These are phyloP conservation scores for Spatulosminthurus flaviceps DNA, from an alignment of 2,888 invertebrate species.

Conservation along the genomic window DNA sequence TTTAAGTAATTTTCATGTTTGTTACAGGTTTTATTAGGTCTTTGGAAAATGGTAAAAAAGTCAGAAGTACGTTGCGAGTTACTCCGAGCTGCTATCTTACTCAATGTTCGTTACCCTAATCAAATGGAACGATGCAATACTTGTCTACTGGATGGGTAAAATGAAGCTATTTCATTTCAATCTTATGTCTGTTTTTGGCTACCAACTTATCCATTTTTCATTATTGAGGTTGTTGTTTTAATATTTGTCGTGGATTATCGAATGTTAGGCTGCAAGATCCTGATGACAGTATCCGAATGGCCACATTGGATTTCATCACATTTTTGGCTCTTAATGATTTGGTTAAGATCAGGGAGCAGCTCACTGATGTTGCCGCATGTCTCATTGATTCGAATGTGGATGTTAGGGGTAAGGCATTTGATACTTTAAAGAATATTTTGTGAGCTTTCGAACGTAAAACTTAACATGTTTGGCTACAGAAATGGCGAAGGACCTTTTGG, in stretches of 20 bases:
- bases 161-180: conserved; percentile 8
- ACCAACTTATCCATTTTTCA: too few relatives aligned
- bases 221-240: too few relatives aligned
- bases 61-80: conserved; percentile 60
- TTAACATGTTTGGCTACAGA: conserved; percentile 25
- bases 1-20: too few relatives aligned
- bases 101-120: conserved; percentile 60
- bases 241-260: neutral
- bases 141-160: conserved; percentile 53
- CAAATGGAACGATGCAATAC: conserved; percentile 62
- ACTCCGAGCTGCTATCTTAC: conserved; percentile 51
- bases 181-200: too few relatives aligned
- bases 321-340: conserved; percentile 60
- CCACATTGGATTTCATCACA: conserved; percentile 61
- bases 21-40: conserved; percentile 49
- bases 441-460: too few relatives aligned
- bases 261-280: conserved; percentile 48
- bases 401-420: conserved; percentile 52
- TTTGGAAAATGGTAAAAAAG: conserved; percentile 52
- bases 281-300: conserved; percentile 53
- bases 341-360: conserved; percentile 57
- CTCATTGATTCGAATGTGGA: conserved; percentile 52
- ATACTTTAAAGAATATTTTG: conserved; percentile 6
- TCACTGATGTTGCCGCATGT: conserved; percentile 57
- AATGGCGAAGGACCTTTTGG: conserved; percentile 58